A percentile compares a stretch with the other conserved stretches of the same genome.
Evolutionary conservation across 2,113 vertebrate species (phyloP).

Genomic region (Hippocampus barbouri): DNA sequence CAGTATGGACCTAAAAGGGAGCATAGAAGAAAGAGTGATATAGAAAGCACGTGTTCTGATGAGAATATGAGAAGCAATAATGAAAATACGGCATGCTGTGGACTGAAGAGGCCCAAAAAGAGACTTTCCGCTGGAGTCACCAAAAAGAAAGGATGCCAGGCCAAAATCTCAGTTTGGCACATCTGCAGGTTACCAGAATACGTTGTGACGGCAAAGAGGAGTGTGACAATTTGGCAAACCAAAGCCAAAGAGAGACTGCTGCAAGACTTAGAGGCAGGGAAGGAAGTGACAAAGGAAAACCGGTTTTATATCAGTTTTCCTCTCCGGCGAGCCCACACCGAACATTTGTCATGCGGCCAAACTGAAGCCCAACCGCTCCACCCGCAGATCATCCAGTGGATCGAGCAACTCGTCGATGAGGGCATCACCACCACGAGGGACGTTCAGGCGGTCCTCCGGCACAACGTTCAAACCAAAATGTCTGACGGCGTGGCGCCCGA

Average conservation of each 20-base stretch:
- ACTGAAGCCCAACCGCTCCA: neutral
- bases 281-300: neutral
- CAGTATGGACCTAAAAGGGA: constrained; percentile 1
- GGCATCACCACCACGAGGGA: too few species aligned
- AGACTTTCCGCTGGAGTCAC: neutral
- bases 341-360: neutral
- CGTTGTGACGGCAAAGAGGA: neutral
- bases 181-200: neutral
- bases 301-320: neutral
- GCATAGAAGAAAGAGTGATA: neutral
- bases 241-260: neutral
- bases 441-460: too few species aligned
- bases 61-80: neutral
- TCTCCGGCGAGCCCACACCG: neutral
- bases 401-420: too few species aligned
- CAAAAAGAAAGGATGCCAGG: neutral
- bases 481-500: too few species aligned
- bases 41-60: neutral
- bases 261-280: neutral
- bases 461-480: too few species aligned
- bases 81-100: neutral
- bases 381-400: too few species aligned
- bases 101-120: neutral
- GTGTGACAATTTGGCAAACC: neutral
- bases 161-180: neutral